Evolutionary conservation across 2,888 invertebrate species (phyloP).

Genomic region (Amphipyra berbera): DNA sequence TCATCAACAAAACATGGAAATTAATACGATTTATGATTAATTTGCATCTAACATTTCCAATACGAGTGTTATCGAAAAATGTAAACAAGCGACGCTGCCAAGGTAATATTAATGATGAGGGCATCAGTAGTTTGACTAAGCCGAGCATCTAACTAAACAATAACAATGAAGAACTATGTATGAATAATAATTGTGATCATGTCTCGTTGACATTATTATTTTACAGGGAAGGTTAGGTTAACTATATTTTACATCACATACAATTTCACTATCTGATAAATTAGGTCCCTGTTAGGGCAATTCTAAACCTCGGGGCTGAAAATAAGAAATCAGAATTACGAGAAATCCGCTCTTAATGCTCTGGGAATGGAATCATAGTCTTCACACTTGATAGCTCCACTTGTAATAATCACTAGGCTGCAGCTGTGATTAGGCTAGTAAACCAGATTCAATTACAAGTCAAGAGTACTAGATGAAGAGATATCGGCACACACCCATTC

Average conservation of each 20-base stretch:
- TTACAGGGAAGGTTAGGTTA: not conserved
- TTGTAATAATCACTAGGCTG: no score
- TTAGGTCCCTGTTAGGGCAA: no score
- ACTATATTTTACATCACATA: not conserved
- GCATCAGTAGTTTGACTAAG: slow-evolving; percentile 40
- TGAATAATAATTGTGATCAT: slow-evolving; percentile 40
- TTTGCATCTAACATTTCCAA: slow-evolving; percentile 41
- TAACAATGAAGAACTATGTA: slow-evolving; percentile 42
- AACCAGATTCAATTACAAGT: not conserved
- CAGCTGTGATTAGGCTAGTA: no score
- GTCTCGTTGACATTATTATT: slow-evolving; percentile 19
- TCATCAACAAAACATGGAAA: slow-evolving; percentile 26
- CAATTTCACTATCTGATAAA: no score
- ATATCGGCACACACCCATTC: slow-evolving; percentile 30
- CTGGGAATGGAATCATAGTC: no score
- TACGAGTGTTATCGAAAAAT: slow-evolving; percentile 42
- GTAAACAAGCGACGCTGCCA: slow-evolving; percentile 55
- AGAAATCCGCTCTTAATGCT: no score
- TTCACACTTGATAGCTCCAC: no score
- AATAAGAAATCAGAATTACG: no score
- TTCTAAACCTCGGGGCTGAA: no score
- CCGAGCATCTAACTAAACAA: slow-evolving; percentile 43
- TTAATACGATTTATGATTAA: slow-evolving; percentile 32
- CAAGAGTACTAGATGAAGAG: slow-evolving; percentile 31
- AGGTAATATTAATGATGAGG: slow-evolving; percentile 55